Base-by-base conservation (phyloP, 2,113 vertebrate genomes). In the Mixornis gularis region DNA sequence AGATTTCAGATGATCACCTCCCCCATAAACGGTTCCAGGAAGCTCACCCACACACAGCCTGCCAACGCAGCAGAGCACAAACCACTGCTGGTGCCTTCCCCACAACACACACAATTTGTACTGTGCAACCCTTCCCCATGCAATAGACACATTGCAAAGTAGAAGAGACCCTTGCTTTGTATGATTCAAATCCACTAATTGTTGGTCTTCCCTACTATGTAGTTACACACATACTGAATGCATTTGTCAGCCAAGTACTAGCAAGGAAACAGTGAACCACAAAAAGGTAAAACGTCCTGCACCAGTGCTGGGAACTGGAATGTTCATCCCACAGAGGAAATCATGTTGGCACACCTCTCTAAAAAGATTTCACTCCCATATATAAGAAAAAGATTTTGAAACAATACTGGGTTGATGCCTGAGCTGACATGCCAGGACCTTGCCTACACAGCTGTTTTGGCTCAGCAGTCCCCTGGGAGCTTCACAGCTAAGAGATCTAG, bases 181-280 rank as follows among this genome's bases (percentile, higher is more conserved):
- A 49, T 95, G 89, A 96, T 82, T 94, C 92, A 95, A 93, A 79
- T 26, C 78, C 88, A 93, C 88, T 94, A 95, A 95, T 93, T 80
- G 82, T 30, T 60, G 64, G 36, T 88, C 55, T 89, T 87, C 53
- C 70, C 63, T 56, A 4, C 36, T 13, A 10, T 36, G 63, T 82
- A 62, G 43, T 94, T 70, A 87, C 59, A 55, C 38, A 52, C 91
- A 91, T 96, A 72, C 74, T 55, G 63, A 81, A 82, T 21, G 46
- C 29, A 48, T 94, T 92, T 85, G 94, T 96, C 94, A 94, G 73
- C 58, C 79, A 81, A 74, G 24, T 12, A 73, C n/a, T 29, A 48
- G 69, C 34, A 71, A 83, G 83, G 43, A 77, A 91, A 51, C 11
- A 25, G 29, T 13, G 24, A 94, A 94, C 94, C 92, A 2, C 94